Percentiles rank a stretch among this genome's conserved stretches.
Evolutionary conservation across 2,113 vertebrate species (phyloP).

Genomic region (Ptilonorhynchus violaceus): DNA sequence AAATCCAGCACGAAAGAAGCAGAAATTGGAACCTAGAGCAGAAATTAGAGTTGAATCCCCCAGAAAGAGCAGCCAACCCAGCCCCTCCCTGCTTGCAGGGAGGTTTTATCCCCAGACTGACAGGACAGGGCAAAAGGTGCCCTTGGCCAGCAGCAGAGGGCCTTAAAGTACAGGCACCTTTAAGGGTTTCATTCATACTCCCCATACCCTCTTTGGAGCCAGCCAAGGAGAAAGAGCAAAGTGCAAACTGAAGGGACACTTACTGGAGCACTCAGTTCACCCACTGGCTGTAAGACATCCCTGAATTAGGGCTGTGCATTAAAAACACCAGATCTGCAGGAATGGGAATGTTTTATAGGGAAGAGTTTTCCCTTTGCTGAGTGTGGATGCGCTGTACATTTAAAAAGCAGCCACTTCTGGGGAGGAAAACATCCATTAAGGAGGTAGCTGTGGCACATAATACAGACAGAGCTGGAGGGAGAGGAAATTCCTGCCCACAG

Average conservation of each 20-base stretch:
- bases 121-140: neutral
- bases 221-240: neutral
- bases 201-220: neutral
- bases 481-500: neutral
- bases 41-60: neutral
- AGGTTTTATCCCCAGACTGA: neutral
- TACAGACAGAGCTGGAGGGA: neutral
- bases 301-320: neutral
- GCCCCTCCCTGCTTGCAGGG: neutral
- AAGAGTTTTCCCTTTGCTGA: neutral
- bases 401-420: neutral
- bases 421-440: neutral
- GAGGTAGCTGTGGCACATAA: neutral
- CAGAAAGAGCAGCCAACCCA: neutral
- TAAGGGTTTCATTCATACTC: neutral
- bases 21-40: neutral
- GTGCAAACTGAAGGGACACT: neutral
- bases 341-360: accelerated
- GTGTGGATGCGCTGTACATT: accelerated
- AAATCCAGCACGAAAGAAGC: neutral
- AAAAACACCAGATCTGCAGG: neutral
- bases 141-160: neutral
- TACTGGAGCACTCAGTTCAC: neutral
- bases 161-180: neutral
- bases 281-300: neutral